Percentiles rank a stretch among this genome's conserved stretches.
Conservation (phyloP, 2,113 vertebrate genomes). For the Platichthys flesus region DNA sequence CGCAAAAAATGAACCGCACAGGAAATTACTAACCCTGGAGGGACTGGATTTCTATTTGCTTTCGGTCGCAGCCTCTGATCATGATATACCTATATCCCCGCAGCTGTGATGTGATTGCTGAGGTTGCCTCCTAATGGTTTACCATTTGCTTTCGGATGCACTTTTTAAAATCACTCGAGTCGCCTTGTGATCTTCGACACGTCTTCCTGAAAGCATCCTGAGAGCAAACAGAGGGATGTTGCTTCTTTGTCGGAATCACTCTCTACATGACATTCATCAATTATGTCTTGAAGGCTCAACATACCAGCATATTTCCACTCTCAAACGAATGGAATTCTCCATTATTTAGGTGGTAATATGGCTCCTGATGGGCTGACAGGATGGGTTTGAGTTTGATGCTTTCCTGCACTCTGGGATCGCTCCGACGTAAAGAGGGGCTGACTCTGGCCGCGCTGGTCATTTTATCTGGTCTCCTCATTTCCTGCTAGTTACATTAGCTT, state of each 20-base stretch:
- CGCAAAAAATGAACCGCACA: conserved; percentile 35
- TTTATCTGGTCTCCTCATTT: conserved; percentile 73
- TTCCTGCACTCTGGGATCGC: conserved; percentile 67
- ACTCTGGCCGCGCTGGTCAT: conserved; percentile 67
- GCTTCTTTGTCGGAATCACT: conserved; percentile 7
- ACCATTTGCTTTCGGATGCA: conserved; percentile 52
- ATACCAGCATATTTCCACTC: conserved; percentile 52
- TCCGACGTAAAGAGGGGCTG: conserved; percentile 32
- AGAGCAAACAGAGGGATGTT: conserved; percentile 18
- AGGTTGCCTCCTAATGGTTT: conserved; percentile 49
- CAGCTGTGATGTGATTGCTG: conserved; percentile 52
- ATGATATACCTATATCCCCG: conserved; percentile 53
- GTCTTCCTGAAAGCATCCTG: conserved; percentile 48
- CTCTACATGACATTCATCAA: conserved; percentile 48
- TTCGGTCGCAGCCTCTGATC: conserved; percentile 62
- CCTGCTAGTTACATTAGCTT: conserved; percentile 80
- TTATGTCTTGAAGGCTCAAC: conserved; percentile 47
- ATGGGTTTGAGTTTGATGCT: conserved; percentile 55
- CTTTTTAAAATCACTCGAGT: conserved; percentile 52
- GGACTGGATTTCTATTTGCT: conserved; percentile 61
- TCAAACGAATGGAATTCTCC: conserved; percentile 62
- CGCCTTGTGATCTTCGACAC: conserved; percentile 44
- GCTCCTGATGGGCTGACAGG: conserved; percentile 57
- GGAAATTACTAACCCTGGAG: conserved; percentile 65
- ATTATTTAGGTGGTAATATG: conserved; percentile 69